Evolutionary conservation across 2,113 vertebrate species (phyloP), one percentile per base, ranked within the genome.

Genomic region (Piprites chloris): DNA sequence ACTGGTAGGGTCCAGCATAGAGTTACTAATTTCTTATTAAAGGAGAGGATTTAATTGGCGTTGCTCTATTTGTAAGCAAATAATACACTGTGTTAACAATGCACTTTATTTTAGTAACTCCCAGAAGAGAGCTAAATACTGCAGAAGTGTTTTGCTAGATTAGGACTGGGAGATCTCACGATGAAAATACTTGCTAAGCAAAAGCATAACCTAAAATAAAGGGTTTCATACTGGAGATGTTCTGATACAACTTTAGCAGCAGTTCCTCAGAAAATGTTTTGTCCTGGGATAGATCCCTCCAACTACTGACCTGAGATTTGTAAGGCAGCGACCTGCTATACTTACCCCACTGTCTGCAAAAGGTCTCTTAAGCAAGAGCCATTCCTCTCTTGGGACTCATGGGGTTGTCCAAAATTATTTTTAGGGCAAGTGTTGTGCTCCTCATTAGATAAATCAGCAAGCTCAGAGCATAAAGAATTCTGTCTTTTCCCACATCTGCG

Each of bases 21-120:
- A 84, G 83, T 44, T 79, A 86, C 68, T 89, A 33, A 78, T 94
- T 79, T 88, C 46, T 75, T 91, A 68, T 81, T 93, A 83, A 85
- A 93, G 72, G 71, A 94, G 65, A 82, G n/a, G 49, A 80, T 88
- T 85, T 93, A 93, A 94, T 62, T 77, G 61, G 72, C 1, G 0
- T 76, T 88, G 62, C 62, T 96, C 76, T 95, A 17, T 95, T 97
- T 91, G 84, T 94, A 92, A 91, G 91, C 82, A 90, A 92, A 91
- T 96, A 94, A 94, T 93, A 32, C 72, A 50, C 59, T 0, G 0
- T 73, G 32, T 94, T 94, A 97, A 89, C 88, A 95, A 91, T 75
- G 68, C 58, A 56, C 44, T 81, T 96, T 82, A 74, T 95, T 95
- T 93, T 87, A 83, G 84, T 72, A 91, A 75, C 32, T 96, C 94